Percentiles rank a stretch among this genome's conserved stretches.
These are phyloP conservation scores for Ceratina calcarata DNA, from an alignment of 1,140 invertebrate species.

Conservation along the genomic window DNA sequence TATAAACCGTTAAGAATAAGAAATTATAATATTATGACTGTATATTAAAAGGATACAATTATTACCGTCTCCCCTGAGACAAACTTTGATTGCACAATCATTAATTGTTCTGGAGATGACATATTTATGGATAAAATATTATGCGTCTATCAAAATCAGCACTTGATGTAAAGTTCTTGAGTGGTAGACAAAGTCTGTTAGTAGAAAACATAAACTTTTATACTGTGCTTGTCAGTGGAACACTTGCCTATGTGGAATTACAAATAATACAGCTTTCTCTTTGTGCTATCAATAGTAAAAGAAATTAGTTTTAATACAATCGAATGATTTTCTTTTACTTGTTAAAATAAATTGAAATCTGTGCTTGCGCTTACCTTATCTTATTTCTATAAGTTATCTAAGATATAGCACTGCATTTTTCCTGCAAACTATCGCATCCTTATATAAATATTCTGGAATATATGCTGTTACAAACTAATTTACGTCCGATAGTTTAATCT, in stretches of 20 bases:
- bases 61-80: constrained; percentile 82
- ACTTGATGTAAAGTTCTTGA: constrained; percentile 12
- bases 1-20: constrained; percentile 6
- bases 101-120: constrained; percentile 59
- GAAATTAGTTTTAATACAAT: not conserved
- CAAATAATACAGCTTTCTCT: not conserved
- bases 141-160: not conserved
- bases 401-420: constrained; percentile 7
- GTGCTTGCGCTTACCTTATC: constrained; percentile 1
- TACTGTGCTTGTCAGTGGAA: not conserved
- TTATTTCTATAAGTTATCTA: constrained; percentile 15
- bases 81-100: constrained; percentile 84
- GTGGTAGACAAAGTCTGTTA: not conserved
- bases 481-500: constrained; percentile 7
- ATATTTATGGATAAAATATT: constrained; percentile 31
- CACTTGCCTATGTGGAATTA: not conserved
- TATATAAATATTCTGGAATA: not conserved
- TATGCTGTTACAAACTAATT: not conserved
- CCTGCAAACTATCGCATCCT: not conserved
- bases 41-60: constrained; percentile 79
- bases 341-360: not conserved
- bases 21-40: constrained; percentile 12
- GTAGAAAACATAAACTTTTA: constrained; percentile 6
- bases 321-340: not conserved
- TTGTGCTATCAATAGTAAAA: not conserved